A percentile compares a stretch with the other conserved stretches of the same genome.
Conservation (phyloP, 2,888 invertebrate species). For the Drosophila neotestacea region DNA sequence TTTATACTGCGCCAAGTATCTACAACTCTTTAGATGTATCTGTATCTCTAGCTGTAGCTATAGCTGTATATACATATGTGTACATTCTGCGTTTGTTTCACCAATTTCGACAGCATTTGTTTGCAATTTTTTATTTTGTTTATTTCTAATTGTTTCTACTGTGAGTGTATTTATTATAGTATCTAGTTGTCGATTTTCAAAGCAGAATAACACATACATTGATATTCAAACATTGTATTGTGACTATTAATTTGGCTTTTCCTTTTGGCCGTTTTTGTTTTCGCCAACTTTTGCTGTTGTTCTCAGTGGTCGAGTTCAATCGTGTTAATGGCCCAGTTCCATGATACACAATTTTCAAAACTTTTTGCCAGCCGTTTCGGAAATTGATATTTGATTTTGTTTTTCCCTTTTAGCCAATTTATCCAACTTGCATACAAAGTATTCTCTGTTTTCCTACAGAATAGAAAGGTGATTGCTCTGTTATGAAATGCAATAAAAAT, state of each 20-base stretch:
- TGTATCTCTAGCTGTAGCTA: slow-evolving; percentile 16
- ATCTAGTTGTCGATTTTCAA: slow-evolving; percentile 43
- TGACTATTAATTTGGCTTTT: slow-evolving; percentile 51
- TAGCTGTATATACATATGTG: slow-evolving; percentile 3
- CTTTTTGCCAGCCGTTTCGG: slow-evolving; percentile 49
- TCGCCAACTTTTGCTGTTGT: slow-evolving; percentile 44
- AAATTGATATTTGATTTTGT: slow-evolving; percentile 32
- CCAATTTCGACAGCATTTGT: slow-evolving; percentile 37
- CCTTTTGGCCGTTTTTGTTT: slow-evolving; percentile 50
- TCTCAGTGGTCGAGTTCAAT: slow-evolving; percentile 14
- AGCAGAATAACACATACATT: slow-evolving; percentile 17
- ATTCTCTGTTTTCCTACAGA: neutral
- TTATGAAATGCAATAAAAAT: slow-evolving; percentile 2
- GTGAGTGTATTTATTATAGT: slow-evolving; percentile 45
- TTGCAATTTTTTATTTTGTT: slow-evolving; percentile 62
- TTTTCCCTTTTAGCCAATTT: neutral
- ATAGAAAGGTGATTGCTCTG: neutral
- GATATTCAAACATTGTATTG: slow-evolving; percentile 22
- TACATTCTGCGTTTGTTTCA: slow-evolving; percentile 29
- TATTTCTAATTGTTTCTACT: slow-evolving; percentile 65
- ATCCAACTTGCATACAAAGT: slow-evolving; percentile 1
- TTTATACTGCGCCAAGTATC: slow-evolving; percentile 57
- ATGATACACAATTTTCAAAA: slow-evolving; percentile 69
- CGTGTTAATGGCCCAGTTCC: slow-evolving; percentile 70
- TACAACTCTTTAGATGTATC: slow-evolving; percentile 27